A percentile compares a stretch with the other conserved stretches of the same genome.
Evolutionary conservation across 2,888 invertebrate species (phyloP).

Genomic region (Nomada fabriciana): DNA sequence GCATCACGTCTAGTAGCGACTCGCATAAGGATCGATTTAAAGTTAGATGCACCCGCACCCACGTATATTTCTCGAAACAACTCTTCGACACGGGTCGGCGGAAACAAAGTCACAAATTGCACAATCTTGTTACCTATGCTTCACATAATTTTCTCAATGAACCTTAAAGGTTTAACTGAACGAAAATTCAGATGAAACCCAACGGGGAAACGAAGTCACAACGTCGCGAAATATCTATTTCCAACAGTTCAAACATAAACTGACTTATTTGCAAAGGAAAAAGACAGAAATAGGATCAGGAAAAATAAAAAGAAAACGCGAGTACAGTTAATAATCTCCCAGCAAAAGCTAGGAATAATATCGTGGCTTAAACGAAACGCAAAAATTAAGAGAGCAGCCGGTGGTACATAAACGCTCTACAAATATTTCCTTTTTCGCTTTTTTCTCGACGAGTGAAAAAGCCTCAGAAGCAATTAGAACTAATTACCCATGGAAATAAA

Average conservation of each 20-base stretch:
- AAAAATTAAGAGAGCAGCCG: background rate
- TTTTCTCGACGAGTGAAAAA: background rate
- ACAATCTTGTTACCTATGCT: too few species aligned
- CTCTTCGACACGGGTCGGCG: too few species aligned
- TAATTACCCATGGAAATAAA: conserved; percentile 23
- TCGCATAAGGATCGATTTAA: conserved; percentile 24
- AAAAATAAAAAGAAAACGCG: background rate
- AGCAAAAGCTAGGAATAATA: background rate
- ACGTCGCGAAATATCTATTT: too few species aligned
- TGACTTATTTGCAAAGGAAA: too few species aligned
- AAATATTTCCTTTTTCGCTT: background rate
- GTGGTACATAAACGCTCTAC: background rate
- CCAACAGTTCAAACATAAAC: too few species aligned
- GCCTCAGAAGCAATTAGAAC: conserved; percentile 26
- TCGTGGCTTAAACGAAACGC: background rate
- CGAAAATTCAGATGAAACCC: too few species aligned
- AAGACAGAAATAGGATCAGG: background rate
- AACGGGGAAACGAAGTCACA: too few species aligned
- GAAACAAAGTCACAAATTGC: too few species aligned
- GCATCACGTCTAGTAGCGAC: conserved; percentile 25
- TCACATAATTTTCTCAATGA: too few species aligned
- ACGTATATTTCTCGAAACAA: background rate
- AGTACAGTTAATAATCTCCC: background rate
- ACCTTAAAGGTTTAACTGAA: too few species aligned
- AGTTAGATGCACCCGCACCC: background rate